Percentiles rank a stretch among this genome's conserved stretches.
Evolutionary conservation across 2,797 vertebrate species (phyloP).

Genomic region (Phrynocephalus vlangalii): DNA sequence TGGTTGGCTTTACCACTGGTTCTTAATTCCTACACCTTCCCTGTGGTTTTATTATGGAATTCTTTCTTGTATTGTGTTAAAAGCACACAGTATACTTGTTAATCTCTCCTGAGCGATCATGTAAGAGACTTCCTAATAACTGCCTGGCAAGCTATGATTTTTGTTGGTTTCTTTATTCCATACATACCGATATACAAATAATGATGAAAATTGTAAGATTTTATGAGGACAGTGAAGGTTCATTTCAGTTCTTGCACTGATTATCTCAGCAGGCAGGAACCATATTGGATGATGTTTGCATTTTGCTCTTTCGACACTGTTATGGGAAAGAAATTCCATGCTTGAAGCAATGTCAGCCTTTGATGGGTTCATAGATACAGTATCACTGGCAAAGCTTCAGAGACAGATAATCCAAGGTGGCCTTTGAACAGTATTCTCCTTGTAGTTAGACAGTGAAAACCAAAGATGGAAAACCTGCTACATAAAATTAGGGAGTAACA

Average conservation of each 20-base stretch:
- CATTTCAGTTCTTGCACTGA: slow-evolving; percentile 49
- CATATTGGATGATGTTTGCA: slow-evolving; percentile 27
- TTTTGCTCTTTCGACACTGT: slow-evolving; percentile 42
- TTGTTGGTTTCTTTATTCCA: slow-evolving; percentile 43
- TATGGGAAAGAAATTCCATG: slow-evolving; percentile 24
- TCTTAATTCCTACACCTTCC: background rate
- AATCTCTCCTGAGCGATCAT: slow-evolving; percentile 40
- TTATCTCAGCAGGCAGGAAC: slow-evolving; percentile 50
- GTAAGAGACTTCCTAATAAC: slow-evolving; percentile 60
- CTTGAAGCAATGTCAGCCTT: slow-evolving; percentile 14
- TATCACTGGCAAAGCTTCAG: slow-evolving; percentile 32
- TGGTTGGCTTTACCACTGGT: background rate
- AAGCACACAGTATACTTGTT: slow-evolving; percentile 49
- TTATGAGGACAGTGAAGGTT: slow-evolving; percentile 8
- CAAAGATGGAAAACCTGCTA: background rate
- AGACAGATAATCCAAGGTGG: slow-evolving; percentile 4
- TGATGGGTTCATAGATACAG: slow-evolving; percentile 40
- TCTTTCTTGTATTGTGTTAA: slow-evolving; percentile 32
- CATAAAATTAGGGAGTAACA: background rate
- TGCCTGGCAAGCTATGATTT: slow-evolving; percentile 54
- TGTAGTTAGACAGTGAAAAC: background rate
- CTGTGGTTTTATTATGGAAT: slow-evolving; percentile 11
- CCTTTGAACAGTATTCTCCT: background rate
- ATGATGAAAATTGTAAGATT: slow-evolving; percentile 60
- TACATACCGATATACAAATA: slow-evolving; percentile 27